Evolutionary conservation across 1,140 invertebrate species (phyloP).

Genomic region (Dendrolimus kikuchii): DNA sequence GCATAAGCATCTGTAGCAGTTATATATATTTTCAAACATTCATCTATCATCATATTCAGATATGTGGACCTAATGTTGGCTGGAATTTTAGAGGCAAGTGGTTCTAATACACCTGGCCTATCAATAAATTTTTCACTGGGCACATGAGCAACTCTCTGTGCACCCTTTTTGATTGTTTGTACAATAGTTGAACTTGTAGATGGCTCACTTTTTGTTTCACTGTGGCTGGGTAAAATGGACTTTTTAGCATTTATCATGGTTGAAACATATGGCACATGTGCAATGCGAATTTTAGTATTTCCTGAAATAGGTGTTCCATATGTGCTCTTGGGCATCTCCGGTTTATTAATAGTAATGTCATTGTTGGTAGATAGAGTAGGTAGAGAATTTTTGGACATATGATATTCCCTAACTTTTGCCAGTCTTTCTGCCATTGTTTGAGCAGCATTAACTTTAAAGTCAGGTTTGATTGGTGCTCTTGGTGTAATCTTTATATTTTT

Average conservation of each 20-base stretch:
- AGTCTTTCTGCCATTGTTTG: slow-evolving; percentile 62
- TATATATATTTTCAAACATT: slow-evolving; percentile 86
- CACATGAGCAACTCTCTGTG: slow-evolving; percentile 79
- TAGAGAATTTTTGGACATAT: slow-evolving; percentile 40
- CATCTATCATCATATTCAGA: slow-evolving; percentile 89
- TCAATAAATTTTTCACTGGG: slow-evolving; percentile 70
- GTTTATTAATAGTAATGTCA: slow-evolving; percentile 18
- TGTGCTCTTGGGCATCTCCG: slow-evolving; percentile 27
- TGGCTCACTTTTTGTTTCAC: slow-evolving; percentile 28
- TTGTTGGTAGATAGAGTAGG: slow-evolving; percentile 14
- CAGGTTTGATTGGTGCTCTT: slow-evolving; percentile 48
- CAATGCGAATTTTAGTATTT: slow-evolving; percentile 64
- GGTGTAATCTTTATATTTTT: slow-evolving; percentile 47
- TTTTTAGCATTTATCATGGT: slow-evolving; percentile 65
- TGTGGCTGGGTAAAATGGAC: slow-evolving; percentile 31
- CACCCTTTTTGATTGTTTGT: slow-evolving; percentile 79
- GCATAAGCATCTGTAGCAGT: slow-evolving; percentile 80
- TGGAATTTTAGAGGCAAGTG: slow-evolving; percentile 86
- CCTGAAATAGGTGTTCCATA: slow-evolving; percentile 22
- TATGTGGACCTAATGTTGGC: slow-evolving; percentile 88
- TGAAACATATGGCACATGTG: slow-evolving; percentile 69
- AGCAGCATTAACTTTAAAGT: slow-evolving; percentile 61
- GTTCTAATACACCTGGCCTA: slow-evolving; percentile 75
- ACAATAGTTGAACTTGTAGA: slow-evolving; percentile 71
- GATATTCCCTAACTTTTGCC: slow-evolving; percentile 63